A percentile compares a stretch with the other conserved stretches of the same genome.
Conservation (phyloP, 2,113 vertebrate genomes). For the Cairina moschata region DNA sequence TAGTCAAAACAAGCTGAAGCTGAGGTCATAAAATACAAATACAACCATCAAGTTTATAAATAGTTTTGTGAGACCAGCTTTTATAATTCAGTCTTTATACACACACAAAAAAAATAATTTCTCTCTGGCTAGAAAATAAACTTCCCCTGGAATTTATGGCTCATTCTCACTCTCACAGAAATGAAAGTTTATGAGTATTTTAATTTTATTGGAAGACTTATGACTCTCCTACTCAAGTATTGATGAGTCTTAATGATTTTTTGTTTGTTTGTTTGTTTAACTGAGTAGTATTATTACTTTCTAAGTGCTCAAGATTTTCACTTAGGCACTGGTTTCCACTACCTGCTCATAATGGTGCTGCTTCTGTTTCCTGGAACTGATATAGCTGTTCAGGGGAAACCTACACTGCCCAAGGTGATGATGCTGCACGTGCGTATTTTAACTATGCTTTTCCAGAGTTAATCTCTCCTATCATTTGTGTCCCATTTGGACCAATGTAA, state of each 20-base stretch:
- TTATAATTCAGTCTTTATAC: not conserved
- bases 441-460: not conserved
- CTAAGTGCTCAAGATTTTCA: not conserved
- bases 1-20: not conserved
- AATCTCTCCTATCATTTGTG: not conserved
- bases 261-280: not conserved
- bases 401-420: not conserved
- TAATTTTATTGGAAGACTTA: not conserved
- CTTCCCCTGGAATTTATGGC: not conserved
- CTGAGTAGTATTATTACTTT: conserved; percentile 1
- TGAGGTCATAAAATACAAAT: not conserved
- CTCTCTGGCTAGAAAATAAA: not conserved
- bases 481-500: not conserved
- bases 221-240: conserved; percentile 12
- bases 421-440: not conserved
- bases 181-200: conserved; percentile 20
- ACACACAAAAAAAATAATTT: not conserved
- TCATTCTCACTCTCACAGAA: not conserved
- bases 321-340: conserved; percentile 21
- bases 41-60: not conserved
- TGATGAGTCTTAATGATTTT: not conserved
- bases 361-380: not conserved
- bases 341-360: not conserved
- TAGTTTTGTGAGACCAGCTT: not conserved
- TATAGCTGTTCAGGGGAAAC: not conserved